Evolutionary conservation across 2,888 invertebrate species (phyloP), one percentile per base, ranked within the genome.

Genomic region (Nowickia ferox): DNA sequence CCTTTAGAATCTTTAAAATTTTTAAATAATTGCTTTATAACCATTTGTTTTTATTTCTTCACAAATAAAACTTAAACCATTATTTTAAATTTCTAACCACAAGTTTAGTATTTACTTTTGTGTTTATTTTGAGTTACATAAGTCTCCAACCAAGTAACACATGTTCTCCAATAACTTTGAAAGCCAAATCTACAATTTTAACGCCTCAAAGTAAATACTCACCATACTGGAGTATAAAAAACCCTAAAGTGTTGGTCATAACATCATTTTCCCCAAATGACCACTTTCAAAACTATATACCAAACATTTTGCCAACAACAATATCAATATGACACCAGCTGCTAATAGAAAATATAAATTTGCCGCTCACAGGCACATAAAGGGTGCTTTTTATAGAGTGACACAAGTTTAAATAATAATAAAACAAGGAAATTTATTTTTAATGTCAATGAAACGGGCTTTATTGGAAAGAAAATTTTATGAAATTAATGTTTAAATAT

Each of bases 261-360:
- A 75, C 65, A 69, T 75, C 19, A 68, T 53, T 75, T 61, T 46
- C n/a, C 51, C 69, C 74, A 82, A 82, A 76, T 82, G 75, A 82
- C 69, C 75, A 76, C 53, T 69, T 75, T 57, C 46, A 55, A 75
- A 81, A 81, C 57, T 55, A 82, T 55, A 61, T 75, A 75, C 40
- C 69, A 75, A 69, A 75, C 69, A 82, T 68, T 61, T 61, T 74
- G 1, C 17, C 42, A 61, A 63, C 61, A 63, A 63, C 63, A 71
- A 79, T 79, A 55, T 72, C 72, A 72, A 80, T 80, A 80, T 65
- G 44, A 8, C 63, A 76, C n/a, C 81, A 69, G 74, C 68, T 79
- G 79, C 65, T 61, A 48, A 84, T 57, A 75, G 30, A 30, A 30
- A 2, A 42, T 71, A 38, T 57, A 57, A 77, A 53, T 44, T 57